phyloP scores from a whole-genome alignment of 2,888 invertebrate species.

The Trissolcus brochymenae region DNA sequence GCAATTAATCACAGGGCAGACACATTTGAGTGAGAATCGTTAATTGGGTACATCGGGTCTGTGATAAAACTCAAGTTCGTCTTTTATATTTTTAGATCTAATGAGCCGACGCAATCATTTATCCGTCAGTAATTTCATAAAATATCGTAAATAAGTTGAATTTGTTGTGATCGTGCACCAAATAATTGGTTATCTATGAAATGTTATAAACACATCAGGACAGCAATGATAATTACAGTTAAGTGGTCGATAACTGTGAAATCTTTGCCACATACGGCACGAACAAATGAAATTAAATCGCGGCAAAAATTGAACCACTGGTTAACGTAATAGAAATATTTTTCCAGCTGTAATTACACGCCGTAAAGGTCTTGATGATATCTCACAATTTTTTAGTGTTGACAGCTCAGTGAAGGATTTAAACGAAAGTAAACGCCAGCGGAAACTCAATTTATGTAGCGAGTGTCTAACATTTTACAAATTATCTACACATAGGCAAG shows the following conservation, averaged over 20 bases:
- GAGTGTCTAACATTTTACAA: conserved; percentile 10
- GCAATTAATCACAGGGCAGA: no score
- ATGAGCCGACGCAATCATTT: no score
- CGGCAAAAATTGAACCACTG: conserved; percentile 8
- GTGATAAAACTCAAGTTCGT: no score
- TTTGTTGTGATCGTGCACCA: no score
- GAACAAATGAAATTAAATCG: conserved; percentile 37
- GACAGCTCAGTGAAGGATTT: conserved; percentile 9
- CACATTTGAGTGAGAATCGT: no score
- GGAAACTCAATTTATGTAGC: conserved; percentile 21
- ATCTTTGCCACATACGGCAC: conserved; percentile 1
- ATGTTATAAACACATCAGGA: no score
- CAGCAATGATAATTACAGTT: conserved; percentile 8
- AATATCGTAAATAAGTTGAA: no score
- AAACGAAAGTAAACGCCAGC: conserved; percentile 25
- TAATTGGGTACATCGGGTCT: no score
- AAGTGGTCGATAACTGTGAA: conserved; percentile 36
- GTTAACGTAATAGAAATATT: conserved; percentile 39
- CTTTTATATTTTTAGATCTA: no score
- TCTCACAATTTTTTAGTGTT: conserved; percentile 25
- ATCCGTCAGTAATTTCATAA: no score
- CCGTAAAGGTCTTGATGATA: conserved; percentile 29
- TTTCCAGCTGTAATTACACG: conserved; percentile 32
- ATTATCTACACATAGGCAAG: background rate
- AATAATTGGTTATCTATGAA: no score